Evolutionary conservation across 2,888 invertebrate genomes (phyloP), one percentile per base, ranked within the genome.

Genomic region (Fabriciana adippe): DNA sequence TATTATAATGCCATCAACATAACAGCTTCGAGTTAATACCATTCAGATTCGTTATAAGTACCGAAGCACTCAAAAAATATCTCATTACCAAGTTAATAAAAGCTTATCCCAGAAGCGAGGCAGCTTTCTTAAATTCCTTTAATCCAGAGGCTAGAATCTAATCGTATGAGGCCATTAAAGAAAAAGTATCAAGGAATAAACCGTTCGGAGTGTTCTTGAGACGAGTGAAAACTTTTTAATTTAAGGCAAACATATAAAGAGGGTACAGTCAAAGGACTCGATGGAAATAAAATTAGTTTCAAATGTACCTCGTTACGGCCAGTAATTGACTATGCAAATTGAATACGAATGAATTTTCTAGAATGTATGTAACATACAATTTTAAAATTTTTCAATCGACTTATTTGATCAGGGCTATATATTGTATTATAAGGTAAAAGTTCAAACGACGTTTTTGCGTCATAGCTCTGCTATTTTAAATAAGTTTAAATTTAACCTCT

Each of bases 141-240:
- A 81, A 80, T 79, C 76, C 74, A 69, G 59, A 71, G 71, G 75
- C 73, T 78, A 72, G 69, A 75, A 75, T 76, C 75, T 81, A 83
- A 86, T 83, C 83, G 81, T 84, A 82, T 80, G 83, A 76, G 81
- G 79, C 83, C 83, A 84, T 86, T 86, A 87, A 76, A 78, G 79
- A 77, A 80, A 79, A 83, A 83, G 81, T 83, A 85, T 81, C 80
- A 75, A 81, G 77, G 79, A 85, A 83, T 81, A 80, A 84, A 81
- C 77, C 76, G 78, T 74, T 76, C 77, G 68, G 75, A 79, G 81
- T 75, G 69, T 78, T 79, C 82, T 84, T 74, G 79, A 82, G 81
- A 81, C 76, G 74, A 80, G 77, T 74, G 76, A 79, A 83, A 89
- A 88, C 83, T 89, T 89, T 89, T 89, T 86, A 88, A 87, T 88